phyloP scores from a whole-genome alignment of 1,140 invertebrate species.

The Lanistes nyassanus region DNA sequence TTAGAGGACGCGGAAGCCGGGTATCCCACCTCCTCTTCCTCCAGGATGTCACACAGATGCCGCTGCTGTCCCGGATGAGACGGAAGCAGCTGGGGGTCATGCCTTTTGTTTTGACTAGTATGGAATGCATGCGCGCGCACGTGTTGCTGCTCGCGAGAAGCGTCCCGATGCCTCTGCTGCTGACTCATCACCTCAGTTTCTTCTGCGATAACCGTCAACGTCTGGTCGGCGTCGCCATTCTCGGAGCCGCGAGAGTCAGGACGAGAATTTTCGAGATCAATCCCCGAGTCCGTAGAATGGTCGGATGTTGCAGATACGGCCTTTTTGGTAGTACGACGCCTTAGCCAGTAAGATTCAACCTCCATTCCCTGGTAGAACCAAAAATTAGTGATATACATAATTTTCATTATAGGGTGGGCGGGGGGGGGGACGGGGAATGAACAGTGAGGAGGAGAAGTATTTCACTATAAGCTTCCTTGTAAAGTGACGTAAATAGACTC shows the following conservation, averaged over 20 bases:
- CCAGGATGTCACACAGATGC: conserved; percentile 7
- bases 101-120: background rate
- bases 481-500: no score
- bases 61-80: conserved; percentile 2
- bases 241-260: background rate
- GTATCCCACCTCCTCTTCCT: conserved; percentile 4
- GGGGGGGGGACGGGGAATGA: no score
- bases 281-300: conserved; percentile 16
- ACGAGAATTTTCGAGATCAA: conserved; percentile 11
- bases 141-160: background rate
- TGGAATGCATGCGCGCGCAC: no score
- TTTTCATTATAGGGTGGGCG: no score
- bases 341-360: conserved; percentile 20
- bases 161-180: background rate
- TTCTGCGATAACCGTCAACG: background rate
- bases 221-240: background rate
- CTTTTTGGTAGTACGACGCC: conserved; percentile 1
- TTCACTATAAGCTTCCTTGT: no score
- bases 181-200: background rate
- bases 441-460: no score
- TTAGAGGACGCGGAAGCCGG: no score
- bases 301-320: conserved; percentile 3
- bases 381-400: no score
- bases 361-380: conserved; percentile 14
- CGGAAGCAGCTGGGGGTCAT: background rate